A percentile compares a stretch with the other conserved stretches of the same genome.
Evolutionary conservation across 1,140 invertebrate species (phyloP).

Genomic region (Melitaea cinxia): DNA sequence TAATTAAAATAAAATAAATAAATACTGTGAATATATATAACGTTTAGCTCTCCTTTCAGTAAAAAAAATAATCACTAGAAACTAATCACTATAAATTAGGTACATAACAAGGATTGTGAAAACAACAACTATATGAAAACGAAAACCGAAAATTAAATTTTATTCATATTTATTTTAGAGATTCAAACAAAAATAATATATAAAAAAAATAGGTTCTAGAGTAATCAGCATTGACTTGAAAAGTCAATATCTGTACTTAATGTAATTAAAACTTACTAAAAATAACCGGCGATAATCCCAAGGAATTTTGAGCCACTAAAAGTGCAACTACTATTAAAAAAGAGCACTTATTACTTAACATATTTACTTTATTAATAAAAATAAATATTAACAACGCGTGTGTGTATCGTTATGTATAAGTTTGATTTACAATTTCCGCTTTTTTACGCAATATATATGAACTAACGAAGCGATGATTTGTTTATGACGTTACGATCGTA

Average conservation of each 20-base stretch:
- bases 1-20: too few species aligned
- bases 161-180: too few species aligned
- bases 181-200: slow-evolving; percentile 9
- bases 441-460: slow-evolving; percentile 37
- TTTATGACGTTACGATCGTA: slow-evolving; percentile 36
- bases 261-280: slow-evolving; percentile 63
- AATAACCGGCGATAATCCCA: slow-evolving; percentile 69
- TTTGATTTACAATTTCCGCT: slow-evolving; percentile 26
- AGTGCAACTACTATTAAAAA: slow-evolving; percentile 55
- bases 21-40: too few species aligned
- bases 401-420: slow-evolving; percentile 3
- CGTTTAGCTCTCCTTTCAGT: too few species aligned
- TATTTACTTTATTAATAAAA: slow-evolving; percentile 17
- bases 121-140: too few species aligned
- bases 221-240: neutral
- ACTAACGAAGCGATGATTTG: slow-evolving; percentile 1
- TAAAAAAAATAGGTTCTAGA: slow-evolving; percentile 18
- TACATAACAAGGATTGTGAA: too few species aligned
- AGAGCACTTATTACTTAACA: slow-evolving; percentile 40
- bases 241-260: slow-evolving; percentile 7
- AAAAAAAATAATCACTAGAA: too few species aligned
- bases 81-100: too few species aligned
- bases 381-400: neutral
- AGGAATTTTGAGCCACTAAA: slow-evolving; percentile 56
- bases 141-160: too few species aligned